phyloP scores from a whole-genome alignment of 2,888 invertebrate species.

The Drosophila monieri region DNA sequence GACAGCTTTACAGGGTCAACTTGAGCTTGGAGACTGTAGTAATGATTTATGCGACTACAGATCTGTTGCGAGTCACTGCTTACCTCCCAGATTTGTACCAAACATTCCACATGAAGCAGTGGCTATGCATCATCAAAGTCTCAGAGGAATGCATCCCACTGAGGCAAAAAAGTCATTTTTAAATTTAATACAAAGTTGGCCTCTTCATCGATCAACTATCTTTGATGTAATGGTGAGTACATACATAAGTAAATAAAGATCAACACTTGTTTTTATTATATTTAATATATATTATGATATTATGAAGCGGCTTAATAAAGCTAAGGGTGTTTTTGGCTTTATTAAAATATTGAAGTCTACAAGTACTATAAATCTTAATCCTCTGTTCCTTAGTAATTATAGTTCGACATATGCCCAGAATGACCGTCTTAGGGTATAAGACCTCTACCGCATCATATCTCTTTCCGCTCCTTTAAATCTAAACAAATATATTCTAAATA shows the following conservation, averaged over 20 bases:
- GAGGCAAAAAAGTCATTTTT: slow-evolving; percentile 96
- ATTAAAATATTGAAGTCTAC: no score
- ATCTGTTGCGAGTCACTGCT: slow-evolving; percentile 90
- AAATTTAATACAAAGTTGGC: slow-evolving; percentile 96
- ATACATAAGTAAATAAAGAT: neutral
- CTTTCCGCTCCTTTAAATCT: no score
- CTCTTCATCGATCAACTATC: slow-evolving; percentile 95
- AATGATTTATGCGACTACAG: slow-evolving; percentile 88
- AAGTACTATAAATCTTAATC: no score
- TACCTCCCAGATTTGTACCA: slow-evolving; percentile 92
- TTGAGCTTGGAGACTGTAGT: slow-evolving; percentile 93
- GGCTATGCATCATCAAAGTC: slow-evolving; percentile 94
- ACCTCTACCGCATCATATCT: no score
- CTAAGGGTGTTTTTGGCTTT: no score
- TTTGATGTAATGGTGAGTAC: slow-evolving; percentile 95
- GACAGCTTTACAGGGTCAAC: slow-evolving; percentile 96
- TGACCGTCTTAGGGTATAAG: no score
- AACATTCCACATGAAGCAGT: slow-evolving; percentile 92
- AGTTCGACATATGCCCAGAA: no score
- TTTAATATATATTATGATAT: no score
- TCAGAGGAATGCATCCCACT: slow-evolving; percentile 93
- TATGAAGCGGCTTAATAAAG: no score
- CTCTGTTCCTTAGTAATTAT: no score
- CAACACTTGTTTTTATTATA: no score
- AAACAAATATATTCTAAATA: no score